A percentile compares a stretch with the other conserved stretches of the same genome.
phyloP scores from a whole-genome alignment of 2,888 invertebrate species.

The Rotaria magnacalcarata region DNA sequence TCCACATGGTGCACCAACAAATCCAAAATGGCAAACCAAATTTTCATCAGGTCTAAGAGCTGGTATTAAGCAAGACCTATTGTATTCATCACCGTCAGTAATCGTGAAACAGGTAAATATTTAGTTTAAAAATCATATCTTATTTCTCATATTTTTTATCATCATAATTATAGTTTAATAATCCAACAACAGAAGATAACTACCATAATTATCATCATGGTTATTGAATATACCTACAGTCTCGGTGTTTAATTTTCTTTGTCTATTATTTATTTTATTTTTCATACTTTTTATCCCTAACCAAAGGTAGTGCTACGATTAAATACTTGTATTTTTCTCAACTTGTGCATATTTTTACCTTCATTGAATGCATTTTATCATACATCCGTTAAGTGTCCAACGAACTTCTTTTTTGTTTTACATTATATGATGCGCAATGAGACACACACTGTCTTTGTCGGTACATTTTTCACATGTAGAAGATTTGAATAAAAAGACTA shows the following conservation, averaged over 20 bases:
- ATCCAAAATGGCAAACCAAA: constrained; percentile 29
- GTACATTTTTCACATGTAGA: too few species aligned
- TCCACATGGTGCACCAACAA: constrained; percentile 17
- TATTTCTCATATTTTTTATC: not conserved
- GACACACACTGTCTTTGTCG: too few species aligned
- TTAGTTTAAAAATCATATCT: not conserved
- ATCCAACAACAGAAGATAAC: not conserved
- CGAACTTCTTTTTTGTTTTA: too few species aligned
- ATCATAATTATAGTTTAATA: not conserved
- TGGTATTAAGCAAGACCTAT: not conserved
- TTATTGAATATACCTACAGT: not conserved
- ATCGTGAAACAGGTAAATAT: not conserved
- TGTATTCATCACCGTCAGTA: not conserved
- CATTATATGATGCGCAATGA: too few species aligned
- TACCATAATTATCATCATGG: not conserved
- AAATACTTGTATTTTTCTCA: not conserved
- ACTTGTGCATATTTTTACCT: not conserved
- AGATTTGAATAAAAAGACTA: too few species aligned
- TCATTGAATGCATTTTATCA: not conserved
- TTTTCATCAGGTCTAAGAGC: not conserved
- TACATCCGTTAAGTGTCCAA: too few species aligned
- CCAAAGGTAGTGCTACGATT: not conserved
- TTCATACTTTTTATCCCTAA: not conserved
- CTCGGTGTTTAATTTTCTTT: not conserved
- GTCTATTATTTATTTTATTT: not conserved